Evolutionary conservation across 2,888 invertebrate species (phyloP).

Genomic region (Cordylochernes scorpioides): DNA sequence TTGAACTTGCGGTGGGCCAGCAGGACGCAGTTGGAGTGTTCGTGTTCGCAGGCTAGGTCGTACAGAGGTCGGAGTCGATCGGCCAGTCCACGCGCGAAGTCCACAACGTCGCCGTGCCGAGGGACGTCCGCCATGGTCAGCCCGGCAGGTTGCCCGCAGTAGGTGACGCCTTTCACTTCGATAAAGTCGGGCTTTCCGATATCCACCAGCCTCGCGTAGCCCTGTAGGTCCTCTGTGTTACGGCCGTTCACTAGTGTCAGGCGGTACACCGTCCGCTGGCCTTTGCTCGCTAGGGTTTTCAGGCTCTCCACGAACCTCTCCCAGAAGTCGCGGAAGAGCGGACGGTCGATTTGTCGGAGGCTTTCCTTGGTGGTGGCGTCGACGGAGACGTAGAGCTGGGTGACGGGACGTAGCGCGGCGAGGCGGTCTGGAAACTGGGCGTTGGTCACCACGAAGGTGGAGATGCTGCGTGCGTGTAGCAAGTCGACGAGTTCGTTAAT

Average conservation of each 20-base stretch:
- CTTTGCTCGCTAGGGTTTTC: constrained; percentile 26
- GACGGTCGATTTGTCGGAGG: constrained; percentile 31
- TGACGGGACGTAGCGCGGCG: constrained; percentile 26
- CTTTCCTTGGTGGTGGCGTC: constrained; percentile 31
- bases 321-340: constrained; percentile 32
- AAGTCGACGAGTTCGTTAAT: constrained; percentile 28
- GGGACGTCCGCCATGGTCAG: constrained; percentile 33
- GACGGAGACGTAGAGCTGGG: constrained; percentile 32
- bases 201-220: constrained; percentile 28
- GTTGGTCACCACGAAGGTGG: constrained; percentile 32
- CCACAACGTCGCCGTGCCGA: constrained; percentile 31
- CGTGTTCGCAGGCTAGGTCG: constrained; percentile 30
- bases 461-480: constrained; percentile 27
- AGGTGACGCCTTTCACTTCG: constrained; percentile 34
- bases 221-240: constrained; percentile 30
- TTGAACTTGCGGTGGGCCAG: constrained; percentile 29
- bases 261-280: constrained; percentile 32
- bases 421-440: constrained; percentile 34
- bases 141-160: constrained; percentile 27
- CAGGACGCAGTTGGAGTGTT: constrained; percentile 32
- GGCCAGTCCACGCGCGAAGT: constrained; percentile 25
- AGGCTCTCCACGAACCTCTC: constrained; percentile 29
- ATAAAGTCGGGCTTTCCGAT: constrained; percentile 31
- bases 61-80: constrained; percentile 26
- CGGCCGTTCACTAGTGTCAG: constrained; percentile 31